Conservation (phyloP, 2,888 invertebrate species). For the Ellobium chinense region DNA sequence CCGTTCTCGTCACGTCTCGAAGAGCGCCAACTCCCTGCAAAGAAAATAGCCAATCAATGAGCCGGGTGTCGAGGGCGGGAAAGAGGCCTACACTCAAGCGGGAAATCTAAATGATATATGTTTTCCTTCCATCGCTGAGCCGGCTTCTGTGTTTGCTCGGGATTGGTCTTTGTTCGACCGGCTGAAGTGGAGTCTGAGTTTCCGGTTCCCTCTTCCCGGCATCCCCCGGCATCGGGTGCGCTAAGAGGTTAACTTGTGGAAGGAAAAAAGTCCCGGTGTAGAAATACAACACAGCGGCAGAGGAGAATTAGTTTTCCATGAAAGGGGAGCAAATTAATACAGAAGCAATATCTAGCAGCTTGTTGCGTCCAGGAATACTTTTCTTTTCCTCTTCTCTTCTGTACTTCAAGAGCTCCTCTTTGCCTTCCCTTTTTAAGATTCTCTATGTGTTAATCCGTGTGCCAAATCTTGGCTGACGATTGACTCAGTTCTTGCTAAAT, state of each 20-base stretch:
- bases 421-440: too few relatives aligned
- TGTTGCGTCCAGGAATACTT: neutral
- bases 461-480: too few relatives aligned
- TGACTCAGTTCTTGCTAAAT: too few relatives aligned
- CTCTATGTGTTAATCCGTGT: too few relatives aligned
- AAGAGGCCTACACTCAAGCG: constrained; percentile 32
- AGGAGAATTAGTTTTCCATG: neutral
- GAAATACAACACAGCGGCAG: constrained; percentile 18
- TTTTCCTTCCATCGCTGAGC: constrained; percentile 49
- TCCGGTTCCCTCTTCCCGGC: constrained; percentile 36
- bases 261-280: constrained; percentile 3
- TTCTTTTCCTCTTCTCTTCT: too few relatives aligned
- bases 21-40: constrained; percentile 27
- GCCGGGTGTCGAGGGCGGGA: constrained; percentile 37
- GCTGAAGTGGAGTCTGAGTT: constrained; percentile 33
- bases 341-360: constrained; percentile 2
- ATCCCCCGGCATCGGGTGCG: constrained; percentile 21
- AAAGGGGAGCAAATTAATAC: neutral
- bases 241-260: constrained; percentile 31
- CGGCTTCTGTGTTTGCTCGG: constrained; percentile 30
- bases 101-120: constrained; percentile 48
- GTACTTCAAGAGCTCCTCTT: too few relatives aligned
- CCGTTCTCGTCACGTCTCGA: constrained; percentile 40
- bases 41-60: constrained; percentile 47
- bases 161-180: constrained; percentile 35